Conservation (phyloP, 1,140 invertebrate genomes). For the Drosophila cardini region DNA sequence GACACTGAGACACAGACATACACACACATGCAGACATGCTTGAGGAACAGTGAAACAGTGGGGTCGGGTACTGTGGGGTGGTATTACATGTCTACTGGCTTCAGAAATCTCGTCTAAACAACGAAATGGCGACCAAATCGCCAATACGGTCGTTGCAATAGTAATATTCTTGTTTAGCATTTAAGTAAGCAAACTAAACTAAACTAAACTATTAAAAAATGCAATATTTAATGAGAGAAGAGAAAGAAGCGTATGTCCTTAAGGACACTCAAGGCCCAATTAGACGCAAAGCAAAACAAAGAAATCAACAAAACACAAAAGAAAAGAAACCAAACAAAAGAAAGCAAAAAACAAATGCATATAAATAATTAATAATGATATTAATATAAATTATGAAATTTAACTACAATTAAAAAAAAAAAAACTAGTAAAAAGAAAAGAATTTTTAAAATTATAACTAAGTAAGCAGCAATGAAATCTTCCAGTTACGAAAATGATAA, state of each 20-base stretch:
- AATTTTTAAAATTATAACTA: slow-evolving; percentile 77
- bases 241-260: background rate
- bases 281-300: slow-evolving; percentile 73
- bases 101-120: slow-evolving; percentile 55
- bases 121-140: slow-evolving; percentile 56
- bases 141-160: slow-evolving; percentile 64
- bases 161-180: slow-evolving; percentile 80
- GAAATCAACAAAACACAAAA: slow-evolving; percentile 63
- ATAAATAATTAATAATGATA: slow-evolving; percentile 59
- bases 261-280: slow-evolving; percentile 27
- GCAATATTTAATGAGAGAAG: slow-evolving; percentile 37
- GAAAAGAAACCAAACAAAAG: slow-evolving; percentile 29
- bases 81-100: slow-evolving; percentile 23
- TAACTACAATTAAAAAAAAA: slow-evolving; percentile 53
- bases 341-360: slow-evolving; percentile 9
- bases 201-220: slow-evolving; percentile 38
- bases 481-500: slow-evolving; percentile 64
- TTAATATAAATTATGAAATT: slow-evolving; percentile 47
- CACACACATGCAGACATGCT: background rate
- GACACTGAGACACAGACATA: slow-evolving; percentile 21
- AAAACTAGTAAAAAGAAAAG: slow-evolving; percentile 65
- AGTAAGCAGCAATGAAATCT: slow-evolving; percentile 80
- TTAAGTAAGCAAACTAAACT: slow-evolving; percentile 62
- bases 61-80: background rate
- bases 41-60: background rate